phyloP scores from a whole-genome alignment of 2,888 invertebrate species.

The Sycophila texana region DNA sequence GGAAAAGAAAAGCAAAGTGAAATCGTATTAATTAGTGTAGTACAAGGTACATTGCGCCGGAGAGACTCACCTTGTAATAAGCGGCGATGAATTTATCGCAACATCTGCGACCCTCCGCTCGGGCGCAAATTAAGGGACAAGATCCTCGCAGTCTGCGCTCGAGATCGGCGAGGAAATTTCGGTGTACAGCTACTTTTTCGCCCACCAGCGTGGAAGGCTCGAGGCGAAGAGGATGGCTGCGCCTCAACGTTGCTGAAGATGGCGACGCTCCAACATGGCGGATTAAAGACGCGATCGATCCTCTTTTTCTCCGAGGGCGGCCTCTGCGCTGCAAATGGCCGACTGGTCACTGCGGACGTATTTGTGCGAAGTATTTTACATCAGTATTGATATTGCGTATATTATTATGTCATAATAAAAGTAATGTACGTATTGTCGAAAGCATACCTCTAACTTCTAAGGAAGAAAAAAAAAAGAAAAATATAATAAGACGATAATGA shows the following conservation, averaged over 20 bases:
- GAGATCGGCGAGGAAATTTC: not conserved
- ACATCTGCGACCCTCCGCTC: not conserved
- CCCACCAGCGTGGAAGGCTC: not conserved
- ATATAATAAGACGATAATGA: no score
- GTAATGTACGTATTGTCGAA: no score
- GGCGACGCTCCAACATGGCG: conserved; percentile 47
- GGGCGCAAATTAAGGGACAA: not conserved
- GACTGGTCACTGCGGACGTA: no score
- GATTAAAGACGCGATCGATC: conserved; percentile 10
- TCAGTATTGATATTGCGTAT: no score
- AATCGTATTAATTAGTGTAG: no score
- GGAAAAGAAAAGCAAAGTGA: no score
- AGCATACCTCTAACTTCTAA: no score
- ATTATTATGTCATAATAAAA: no score
- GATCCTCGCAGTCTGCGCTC: not conserved
- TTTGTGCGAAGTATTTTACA: no score
- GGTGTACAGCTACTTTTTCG: conserved; percentile 17
- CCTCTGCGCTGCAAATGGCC: no score
- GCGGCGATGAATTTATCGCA: not conserved
- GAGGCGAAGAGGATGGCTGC: not conserved
- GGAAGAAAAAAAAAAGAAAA: no score
- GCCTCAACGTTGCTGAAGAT: conserved; percentile 7
- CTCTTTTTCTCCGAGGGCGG: conserved; percentile 13
- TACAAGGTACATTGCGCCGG: no score
- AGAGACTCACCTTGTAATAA: not conserved